Evolutionary conservation across 2,113 vertebrate species (phyloP), one percentile per base, ranked within the genome.

Genomic region (Anhinga rufa): DNA sequence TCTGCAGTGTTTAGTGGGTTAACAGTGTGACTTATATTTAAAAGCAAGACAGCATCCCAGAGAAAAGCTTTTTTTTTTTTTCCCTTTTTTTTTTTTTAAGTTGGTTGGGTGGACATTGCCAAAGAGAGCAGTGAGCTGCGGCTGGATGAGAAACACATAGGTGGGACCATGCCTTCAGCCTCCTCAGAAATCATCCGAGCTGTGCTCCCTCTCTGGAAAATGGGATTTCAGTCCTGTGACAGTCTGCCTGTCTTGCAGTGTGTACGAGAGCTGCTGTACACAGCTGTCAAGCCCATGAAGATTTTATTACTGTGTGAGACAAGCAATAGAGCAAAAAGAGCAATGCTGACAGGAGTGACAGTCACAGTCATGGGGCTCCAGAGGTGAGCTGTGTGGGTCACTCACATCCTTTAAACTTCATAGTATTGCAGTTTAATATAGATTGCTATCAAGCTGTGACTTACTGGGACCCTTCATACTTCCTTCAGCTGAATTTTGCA

Each of bases 101-200:
- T 14, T 60, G 9, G 3, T 44, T 6, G 26, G 14, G 14, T 82
- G 8, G 14, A 9, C 44, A 72, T n/a, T 49, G 25, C 22, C 0
- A 0, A 61, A 13, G n/a, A 65, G 18, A 66, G 34, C 21, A 16
- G 9, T 72, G 38, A 74, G 9, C 36, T 2, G 3, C 0, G 0
- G 14, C 31, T 2, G 3, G 12, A 6, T 76, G n/a, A 65, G 29
- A 77, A 86, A 57, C 1, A 4, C 10, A 46, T 24, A 66, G 12
- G 32, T 49, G 40, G 7, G 12, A 34, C 15, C 6, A 2, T 36
- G 9, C 12, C 21, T 86, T 86, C 34, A 78, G 12, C 22, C 24
- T 86, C 28, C 54, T 70, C 34, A 66, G 52, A 64, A 82, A 34
- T 54, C 9, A 32, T n/a, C 6, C 0, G 7, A 58, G 11, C 69